phyloP scores from a whole-genome alignment of 2,888 invertebrate genomes.

The Mamestra brassicae region DNA sequence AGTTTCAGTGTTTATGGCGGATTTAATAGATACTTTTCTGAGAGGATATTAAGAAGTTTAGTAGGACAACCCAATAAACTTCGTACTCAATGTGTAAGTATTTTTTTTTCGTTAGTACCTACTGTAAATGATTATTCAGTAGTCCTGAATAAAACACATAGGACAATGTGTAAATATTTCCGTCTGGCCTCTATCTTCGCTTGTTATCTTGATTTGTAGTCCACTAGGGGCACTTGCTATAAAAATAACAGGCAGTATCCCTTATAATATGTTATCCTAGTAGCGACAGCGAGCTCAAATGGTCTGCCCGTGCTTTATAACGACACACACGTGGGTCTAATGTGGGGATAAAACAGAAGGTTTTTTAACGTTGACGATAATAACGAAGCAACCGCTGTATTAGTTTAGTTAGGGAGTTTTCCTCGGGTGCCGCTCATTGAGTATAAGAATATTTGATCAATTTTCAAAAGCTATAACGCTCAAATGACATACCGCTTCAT shows the following conservation, averaged over 20 bases:
- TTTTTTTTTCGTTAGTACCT: not conserved
- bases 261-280: slow-evolving; percentile 78
- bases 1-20: not conserved
- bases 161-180: slow-evolving; percentile 81
- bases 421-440: not conserved
- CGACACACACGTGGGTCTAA: slow-evolving; percentile 74
- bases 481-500: no score
- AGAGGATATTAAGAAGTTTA: not conserved
- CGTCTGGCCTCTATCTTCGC: slow-evolving; percentile 79
- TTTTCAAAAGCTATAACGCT: no score
- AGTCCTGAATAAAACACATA: slow-evolving; percentile 68
- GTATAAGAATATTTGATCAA: no score
- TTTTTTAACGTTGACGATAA: slow-evolving; percentile 73
- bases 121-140: slow-evolving; percentile 57
- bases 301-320: slow-evolving; percentile 80
- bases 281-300: slow-evolving; percentile 74
- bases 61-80: not conserved
- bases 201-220: slow-evolving; percentile 88
- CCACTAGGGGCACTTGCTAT: slow-evolving; percentile 81
- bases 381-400: slow-evolving; percentile 57
- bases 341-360: slow-evolving; percentile 69
- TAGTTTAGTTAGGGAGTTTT: slow-evolving; percentile 54
- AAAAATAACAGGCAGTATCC: slow-evolving; percentile 83
- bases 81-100: not conserved
- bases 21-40: not conserved